Evolutionary conservation across 2,888 invertebrate species (phyloP), one percentile per base, ranked within the genome.

Genomic region (Scaptomyza polygonia): DNA sequence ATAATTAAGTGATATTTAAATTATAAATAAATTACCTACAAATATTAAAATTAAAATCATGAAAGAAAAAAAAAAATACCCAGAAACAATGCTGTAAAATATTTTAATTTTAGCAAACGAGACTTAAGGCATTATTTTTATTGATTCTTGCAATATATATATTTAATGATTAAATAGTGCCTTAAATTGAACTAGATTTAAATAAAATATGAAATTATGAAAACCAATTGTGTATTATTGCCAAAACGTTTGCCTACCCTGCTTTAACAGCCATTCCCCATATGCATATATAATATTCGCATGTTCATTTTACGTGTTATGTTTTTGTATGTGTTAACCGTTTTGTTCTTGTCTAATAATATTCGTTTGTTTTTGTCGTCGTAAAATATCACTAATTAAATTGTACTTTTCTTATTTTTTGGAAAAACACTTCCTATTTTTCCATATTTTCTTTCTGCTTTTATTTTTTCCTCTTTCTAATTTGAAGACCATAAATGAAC

Each of bases 401-500:
- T 11, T 45, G 12, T 34, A 64, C 55, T 36, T 58, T 56, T 67
- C 61, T 62, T 45, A 63, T 34, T 64, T 58, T 64, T 61, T 64
- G 44, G 63, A 51, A 54, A 63, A 36, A 16, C 14, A 7, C 14
- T 36, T 36, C 36, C 36, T 36, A 36, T 36, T 36, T 36, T 36
- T 36, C 36, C 49, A 56, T 42, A 52, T 65, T 43, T 58, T 29
- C 16, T 52, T 51, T 61, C 51, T 77, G 61, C 52, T 56, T 72
- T 57, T 63, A 52, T 72, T 11, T 30, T 29, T 43, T 11, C 5
- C 57, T 64, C 51, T 68, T 42, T 49, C 67, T 27, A 66, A 77
- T 83, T 85, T 82, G 82, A 90, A 91, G 90, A 91, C 90, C 90
- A 74, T 91, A 90, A 89, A 79, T 77, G 85, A 79, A 72, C 65